Evolutionary conservation across 1,140 invertebrate genomes (phyloP).

Genomic region (Choristoneura fumiferana): DNA sequence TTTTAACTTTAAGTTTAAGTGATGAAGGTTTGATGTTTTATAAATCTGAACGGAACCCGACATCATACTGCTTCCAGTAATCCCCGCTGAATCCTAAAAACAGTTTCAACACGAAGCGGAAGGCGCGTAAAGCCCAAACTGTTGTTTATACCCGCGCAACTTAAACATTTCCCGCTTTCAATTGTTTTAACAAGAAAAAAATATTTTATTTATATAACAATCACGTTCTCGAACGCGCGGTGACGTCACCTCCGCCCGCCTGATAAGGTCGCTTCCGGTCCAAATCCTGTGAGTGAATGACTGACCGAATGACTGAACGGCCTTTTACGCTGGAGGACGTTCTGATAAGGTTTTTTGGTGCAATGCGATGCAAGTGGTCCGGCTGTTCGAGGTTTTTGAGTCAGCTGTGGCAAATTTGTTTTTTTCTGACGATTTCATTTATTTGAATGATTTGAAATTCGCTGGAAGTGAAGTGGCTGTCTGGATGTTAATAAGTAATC

Average conservation of each 20-base stretch:
- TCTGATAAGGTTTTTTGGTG: slow-evolving; percentile 6
- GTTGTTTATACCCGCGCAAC: slow-evolving; percentile 1
- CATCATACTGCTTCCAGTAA: no score
- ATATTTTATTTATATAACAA: slow-evolving; percentile 64
- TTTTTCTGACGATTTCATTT: no score
- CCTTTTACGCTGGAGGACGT: slow-evolving; percentile 32
- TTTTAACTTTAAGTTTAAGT: no score
- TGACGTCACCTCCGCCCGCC: slow-evolving; percentile 67
- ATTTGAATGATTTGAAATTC: no score
- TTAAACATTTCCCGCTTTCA: slow-evolving; percentile 44
- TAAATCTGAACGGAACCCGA: no score
- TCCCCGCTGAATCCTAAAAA: not conserved
- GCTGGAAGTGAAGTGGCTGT: no score
- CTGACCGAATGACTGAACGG: slow-evolving; percentile 50
- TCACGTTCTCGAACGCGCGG: slow-evolving; percentile 53
- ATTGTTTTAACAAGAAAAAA: slow-evolving; percentile 51
- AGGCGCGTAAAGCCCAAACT: not conserved
- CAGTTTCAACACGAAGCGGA: not conserved
- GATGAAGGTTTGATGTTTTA: no score
- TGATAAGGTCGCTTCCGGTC: slow-evolving; percentile 69
- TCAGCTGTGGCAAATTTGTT: no score
- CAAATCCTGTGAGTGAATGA: slow-evolving; percentile 55
- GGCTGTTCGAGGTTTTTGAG: no score
- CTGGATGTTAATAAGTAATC: no score
- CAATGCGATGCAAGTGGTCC: not conserved